Conservation (phyloP, 2,888 invertebrate genomes). For the Platynereis dumerilii region DNA sequence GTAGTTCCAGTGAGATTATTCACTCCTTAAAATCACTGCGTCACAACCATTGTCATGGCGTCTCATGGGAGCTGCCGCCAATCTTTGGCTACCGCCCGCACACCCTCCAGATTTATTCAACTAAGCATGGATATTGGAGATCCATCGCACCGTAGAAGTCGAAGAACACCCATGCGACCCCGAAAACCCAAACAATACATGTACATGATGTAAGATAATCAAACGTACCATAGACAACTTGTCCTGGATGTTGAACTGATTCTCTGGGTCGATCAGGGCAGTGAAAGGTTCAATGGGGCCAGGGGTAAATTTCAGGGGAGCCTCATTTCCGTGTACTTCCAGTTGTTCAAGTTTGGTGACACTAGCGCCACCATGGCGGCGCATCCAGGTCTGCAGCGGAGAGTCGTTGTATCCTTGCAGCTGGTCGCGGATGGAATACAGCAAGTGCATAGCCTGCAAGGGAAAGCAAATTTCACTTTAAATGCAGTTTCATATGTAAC, state of each 20-base stretch:
- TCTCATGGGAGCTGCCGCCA: too few species aligned
- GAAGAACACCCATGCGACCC: too few species aligned
- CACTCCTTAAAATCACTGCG: too few species aligned
- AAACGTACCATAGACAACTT: constrained; percentile 88
- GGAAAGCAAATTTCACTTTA: constrained; percentile 73
- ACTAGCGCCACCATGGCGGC: constrained; percentile 83
- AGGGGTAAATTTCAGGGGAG: constrained; percentile 83
- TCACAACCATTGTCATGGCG: too few species aligned
- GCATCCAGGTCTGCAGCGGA: constrained; percentile 89
- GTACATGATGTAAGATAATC: too few species aligned
- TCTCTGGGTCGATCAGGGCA: constrained; percentile 92
- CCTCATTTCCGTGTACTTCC: constrained; percentile 66
- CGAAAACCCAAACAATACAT: too few species aligned
- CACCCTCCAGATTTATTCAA: too few species aligned
- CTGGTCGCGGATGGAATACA: constrained; percentile 80
- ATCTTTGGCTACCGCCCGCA: too few species aligned
- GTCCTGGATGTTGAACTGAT: constrained; percentile 85
- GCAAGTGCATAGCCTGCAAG: constrained; percentile 84
- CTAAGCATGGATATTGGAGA: too few species aligned
- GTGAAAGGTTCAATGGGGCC: constrained; percentile 85
- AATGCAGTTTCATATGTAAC: not conserved
- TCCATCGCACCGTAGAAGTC: too few species aligned
- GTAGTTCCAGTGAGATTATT: too few species aligned
- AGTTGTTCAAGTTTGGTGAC: constrained; percentile 79
- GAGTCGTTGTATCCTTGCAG: constrained; percentile 80